Base-by-base conservation (phyloP, 1,140 invertebrate species). In the Drosophila obscura region DNA sequence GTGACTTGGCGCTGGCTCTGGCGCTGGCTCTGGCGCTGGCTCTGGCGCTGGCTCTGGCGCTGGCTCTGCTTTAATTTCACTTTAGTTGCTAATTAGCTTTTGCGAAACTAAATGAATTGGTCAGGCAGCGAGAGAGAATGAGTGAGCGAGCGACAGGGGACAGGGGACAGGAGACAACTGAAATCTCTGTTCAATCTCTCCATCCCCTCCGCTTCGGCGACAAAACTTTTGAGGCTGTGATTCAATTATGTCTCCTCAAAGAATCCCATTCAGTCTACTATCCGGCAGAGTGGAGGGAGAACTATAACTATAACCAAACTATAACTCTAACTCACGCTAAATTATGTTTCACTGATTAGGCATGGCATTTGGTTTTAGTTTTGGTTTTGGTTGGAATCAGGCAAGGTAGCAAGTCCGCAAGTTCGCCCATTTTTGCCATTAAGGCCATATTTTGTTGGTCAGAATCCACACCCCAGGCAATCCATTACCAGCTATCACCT, bases 11-110 rank as follows among this genome's bases (percentile, higher is more conserved):
- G 69, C 43, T 11, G 50, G 55, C 46, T 28, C 44, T 64, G 72
- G n/a, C n/a, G n/a, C n/a, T n/a, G n/a, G n/a, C n/a, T n/a, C n/a
- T n/a, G n/a, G 51, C 48, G 69, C 43, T 11, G 50, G 55, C 46
- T 28, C 44, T 72, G 66, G 51, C 48, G 69, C 43, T 11, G 50
- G 55, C 46, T 28, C 44, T 64, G 50, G 55, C 46, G 28, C 44
- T 64, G 73, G 59, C 77, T 90, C 73, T 84, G 85, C 84, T 84
- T 83, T 89, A 89, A 89, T 88, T 88, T 89, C 78, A 80, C 77
- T 89, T 89, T 84, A 88, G 80, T 88, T 88, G 84, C 84, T 88
- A 88, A 88, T 88, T 88, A 88, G 84, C 60, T 88, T 89, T 78
- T 60, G 62, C 60, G 59, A 83, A 80, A 89, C 64, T 79, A 74